A percentile compares a stretch with the other conserved stretches of the same genome.
Conservation (phyloP, 2,888 invertebrate genomes). For the Corbicula japonica region DNA sequence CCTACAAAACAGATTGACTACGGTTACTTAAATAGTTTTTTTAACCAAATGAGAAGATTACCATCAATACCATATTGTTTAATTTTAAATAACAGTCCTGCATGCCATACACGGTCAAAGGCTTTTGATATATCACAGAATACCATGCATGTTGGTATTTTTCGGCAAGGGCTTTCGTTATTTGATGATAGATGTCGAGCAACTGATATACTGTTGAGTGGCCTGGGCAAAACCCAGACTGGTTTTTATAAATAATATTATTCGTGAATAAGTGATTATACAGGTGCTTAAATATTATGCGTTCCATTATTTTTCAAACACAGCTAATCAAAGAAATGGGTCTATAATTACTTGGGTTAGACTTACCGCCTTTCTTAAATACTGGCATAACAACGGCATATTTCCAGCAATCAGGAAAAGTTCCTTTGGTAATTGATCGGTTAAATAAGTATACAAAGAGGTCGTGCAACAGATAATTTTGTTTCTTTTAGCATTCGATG, state of each 20-base stretch:
- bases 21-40: slow-evolving; percentile 34
- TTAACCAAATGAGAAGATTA: slow-evolving; percentile 37
- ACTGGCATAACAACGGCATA: slow-evolving; percentile 35
- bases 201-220: slow-evolving; percentile 51
- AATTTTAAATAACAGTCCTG: slow-evolving; percentile 48
- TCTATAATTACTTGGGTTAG: slow-evolving; percentile 29
- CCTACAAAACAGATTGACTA: slow-evolving; percentile 28
- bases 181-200: slow-evolving; percentile 49
- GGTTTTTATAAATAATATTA: slow-evolving; percentile 39
- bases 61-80: slow-evolving; percentile 40
- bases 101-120: slow-evolving; percentile 59
- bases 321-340: slow-evolving; percentile 49
- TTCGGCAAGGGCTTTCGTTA: slow-evolving; percentile 35
- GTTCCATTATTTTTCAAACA: slow-evolving; percentile 49
- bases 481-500: slow-evolving; percentile 34
- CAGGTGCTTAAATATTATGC: slow-evolving; percentile 43
- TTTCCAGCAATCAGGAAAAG: slow-evolving; percentile 41
- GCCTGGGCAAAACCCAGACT: slow-evolving; percentile 49
- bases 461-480: slow-evolving; percentile 1
- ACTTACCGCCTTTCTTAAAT: slow-evolving; percentile 42
- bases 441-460: slow-evolving; percentile 38
- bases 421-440: slow-evolving; percentile 23
- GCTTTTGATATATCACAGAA: slow-evolving; percentile 59
- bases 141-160: slow-evolving; percentile 38
- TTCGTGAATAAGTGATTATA: slow-evolving; percentile 40